Conservation (phyloP, 2,113 vertebrate genomes). For the Mugil cephalus region DNA sequence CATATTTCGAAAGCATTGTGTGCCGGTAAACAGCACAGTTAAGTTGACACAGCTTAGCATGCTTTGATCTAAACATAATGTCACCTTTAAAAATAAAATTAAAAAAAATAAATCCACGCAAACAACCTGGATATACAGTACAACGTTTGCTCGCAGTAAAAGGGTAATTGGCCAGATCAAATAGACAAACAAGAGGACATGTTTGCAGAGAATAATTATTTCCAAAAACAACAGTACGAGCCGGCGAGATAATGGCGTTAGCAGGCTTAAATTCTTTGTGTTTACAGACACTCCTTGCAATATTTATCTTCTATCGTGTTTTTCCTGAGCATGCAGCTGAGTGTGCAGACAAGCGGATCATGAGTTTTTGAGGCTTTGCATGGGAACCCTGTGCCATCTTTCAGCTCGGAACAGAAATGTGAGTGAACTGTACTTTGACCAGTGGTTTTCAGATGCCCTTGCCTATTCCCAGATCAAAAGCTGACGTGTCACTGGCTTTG, state of each 20-base stretch:
- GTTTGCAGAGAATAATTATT: slow-evolving; percentile 60
- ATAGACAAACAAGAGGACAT: slow-evolving; percentile 51
- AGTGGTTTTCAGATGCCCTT: slow-evolving; percentile 54
- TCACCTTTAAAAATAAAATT: slow-evolving; percentile 35
- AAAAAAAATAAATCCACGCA: slow-evolving; percentile 8
- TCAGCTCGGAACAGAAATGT: slow-evolving; percentile 36
- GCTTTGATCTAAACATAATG: slow-evolving; percentile 28
- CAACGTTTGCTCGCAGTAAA: slow-evolving; percentile 56
- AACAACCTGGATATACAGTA: slow-evolving; percentile 28
- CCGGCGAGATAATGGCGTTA: slow-evolving; percentile 41
- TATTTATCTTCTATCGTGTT: slow-evolving; percentile 35
- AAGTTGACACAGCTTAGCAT: slow-evolving; percentile 20
- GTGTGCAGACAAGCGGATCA: slow-evolving; percentile 12
- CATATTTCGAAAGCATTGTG: no score
- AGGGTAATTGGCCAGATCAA: slow-evolving; percentile 26
- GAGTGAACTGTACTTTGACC: slow-evolving; percentile 49
- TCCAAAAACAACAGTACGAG: slow-evolving; percentile 43
- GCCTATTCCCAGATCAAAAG: slow-evolving; percentile 71
- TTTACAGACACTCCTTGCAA: slow-evolving; percentile 44
- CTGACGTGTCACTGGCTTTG: slow-evolving; percentile 69
- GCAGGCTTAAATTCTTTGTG: slow-evolving; percentile 39
- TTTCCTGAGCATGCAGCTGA: slow-evolving; percentile 22
- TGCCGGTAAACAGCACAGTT: slow-evolving; percentile 49
- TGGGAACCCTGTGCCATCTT: slow-evolving; percentile 31
- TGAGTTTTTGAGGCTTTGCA: neutral